A percentile compares a stretch with the other conserved stretches of the same genome.
Conservation (phyloP, 2,888 invertebrate genomes). For the Archaeoteleia sp. region DNA sequence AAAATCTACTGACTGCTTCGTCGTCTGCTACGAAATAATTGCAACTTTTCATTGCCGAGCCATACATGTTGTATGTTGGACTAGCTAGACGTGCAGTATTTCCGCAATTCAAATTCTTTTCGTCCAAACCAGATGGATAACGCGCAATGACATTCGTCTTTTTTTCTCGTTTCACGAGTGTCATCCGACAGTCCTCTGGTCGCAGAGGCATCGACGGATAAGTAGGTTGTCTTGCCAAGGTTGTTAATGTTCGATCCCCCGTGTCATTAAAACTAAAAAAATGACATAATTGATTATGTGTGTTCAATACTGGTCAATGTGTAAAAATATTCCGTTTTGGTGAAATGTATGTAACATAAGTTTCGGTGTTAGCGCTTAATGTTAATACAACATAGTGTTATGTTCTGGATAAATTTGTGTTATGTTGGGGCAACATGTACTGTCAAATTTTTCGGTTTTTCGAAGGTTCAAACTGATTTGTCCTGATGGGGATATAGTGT, state of each 20-base stretch:
- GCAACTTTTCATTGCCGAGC: slow-evolving; percentile 65
- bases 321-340: too few species aligned
- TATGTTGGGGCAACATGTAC: too few species aligned
- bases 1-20: slow-evolving; percentile 73
- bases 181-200: slow-evolving; percentile 70
- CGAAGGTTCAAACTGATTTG: too few species aligned
- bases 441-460: too few species aligned
- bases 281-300: slow-evolving; percentile 1
- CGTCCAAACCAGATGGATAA: slow-evolving; percentile 68
- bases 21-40: slow-evolving; percentile 71
- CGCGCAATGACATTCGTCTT: slow-evolving; percentile 62
- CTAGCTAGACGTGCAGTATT: slow-evolving; percentile 62
- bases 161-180: slow-evolving; percentile 65
- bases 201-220: slow-evolving; percentile 73
- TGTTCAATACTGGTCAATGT: too few species aligned
- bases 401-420: too few species aligned
- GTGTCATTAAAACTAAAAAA: slow-evolving; percentile 71
- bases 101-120: slow-evolving; percentile 62
- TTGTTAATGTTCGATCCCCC: slow-evolving; percentile 71
- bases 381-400: too few species aligned
- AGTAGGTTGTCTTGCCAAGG: slow-evolving; percentile 71
- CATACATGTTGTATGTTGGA: slow-evolving; percentile 72
- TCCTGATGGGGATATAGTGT: too few species aligned
- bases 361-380: too few species aligned
- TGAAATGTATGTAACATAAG: too few species aligned